These are phyloP conservation scores for Dromococcyx pavoninus DNA, from an alignment of 2,797 vertebrate genomes.

Conservation along the genomic window DNA sequence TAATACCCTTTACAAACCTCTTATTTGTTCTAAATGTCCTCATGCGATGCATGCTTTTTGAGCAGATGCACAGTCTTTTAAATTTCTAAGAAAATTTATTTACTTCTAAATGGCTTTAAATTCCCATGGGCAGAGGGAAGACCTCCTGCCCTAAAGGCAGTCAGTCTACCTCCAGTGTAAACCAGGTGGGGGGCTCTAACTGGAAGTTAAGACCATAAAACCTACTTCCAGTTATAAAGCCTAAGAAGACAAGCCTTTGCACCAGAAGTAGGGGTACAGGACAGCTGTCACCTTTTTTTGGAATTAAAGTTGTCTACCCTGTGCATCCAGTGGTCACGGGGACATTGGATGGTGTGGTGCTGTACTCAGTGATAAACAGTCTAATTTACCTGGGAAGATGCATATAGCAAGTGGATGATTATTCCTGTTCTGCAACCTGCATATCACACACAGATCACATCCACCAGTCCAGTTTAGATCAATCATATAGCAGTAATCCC, in stretches of 20 bases:
- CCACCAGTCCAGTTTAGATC: background rate
- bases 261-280: background rate
- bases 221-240: background rate
- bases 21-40: background rate
- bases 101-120: background rate
- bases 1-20: background rate
- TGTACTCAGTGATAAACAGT: background rate
- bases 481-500: background rate
- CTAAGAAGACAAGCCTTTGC: background rate
- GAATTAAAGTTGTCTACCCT: background rate
- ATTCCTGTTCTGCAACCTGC: background rate
- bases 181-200: background rate
- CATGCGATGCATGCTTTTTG: background rate
- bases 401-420: background rate
- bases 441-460: background rate
- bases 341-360: background rate
- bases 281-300: background rate
- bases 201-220: background rate
- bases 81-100: background rate
- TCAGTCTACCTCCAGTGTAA: background rate
- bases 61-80: background rate
- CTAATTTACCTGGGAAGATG: background rate
- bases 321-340: accelerated
- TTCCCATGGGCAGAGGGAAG: background rate
- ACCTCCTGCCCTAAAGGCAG: background rate